These are phyloP conservation scores for Penaeus monodon DNA, from an alignment of 2,888 invertebrate species.

Conservation along the genomic window DNA sequence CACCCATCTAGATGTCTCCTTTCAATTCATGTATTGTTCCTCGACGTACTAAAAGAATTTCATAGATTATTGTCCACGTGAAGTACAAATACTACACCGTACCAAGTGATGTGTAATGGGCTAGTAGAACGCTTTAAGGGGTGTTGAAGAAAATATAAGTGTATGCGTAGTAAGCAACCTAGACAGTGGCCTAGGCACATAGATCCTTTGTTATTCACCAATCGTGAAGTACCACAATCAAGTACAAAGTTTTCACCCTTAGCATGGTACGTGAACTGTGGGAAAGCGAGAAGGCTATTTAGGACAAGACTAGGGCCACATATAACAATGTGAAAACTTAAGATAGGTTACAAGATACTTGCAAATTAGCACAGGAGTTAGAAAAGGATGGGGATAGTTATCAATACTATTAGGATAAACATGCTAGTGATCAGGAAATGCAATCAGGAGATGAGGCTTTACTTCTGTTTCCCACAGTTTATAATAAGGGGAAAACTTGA, in stretches of 20 bases:
- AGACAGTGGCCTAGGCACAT: conserved; percentile 25
- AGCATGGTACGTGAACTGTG: conserved; percentile 16
- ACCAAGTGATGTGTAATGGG: too few species aligned
- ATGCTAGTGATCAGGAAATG: background rate
- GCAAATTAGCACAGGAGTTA: conserved; percentile 31
- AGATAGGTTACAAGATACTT: too few species aligned
- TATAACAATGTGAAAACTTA: conserved; percentile 18
- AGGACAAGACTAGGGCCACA: background rate
- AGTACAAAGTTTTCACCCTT: conserved; percentile 20
- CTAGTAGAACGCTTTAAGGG: too few species aligned
- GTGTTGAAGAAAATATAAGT: too few species aligned
- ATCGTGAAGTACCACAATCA: conserved; percentile 28
- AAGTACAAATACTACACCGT: background rate
- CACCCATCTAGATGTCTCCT: too few species aligned
- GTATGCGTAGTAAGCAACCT: too few species aligned
- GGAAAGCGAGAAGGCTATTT: conserved; percentile 1
- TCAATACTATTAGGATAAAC: background rate
- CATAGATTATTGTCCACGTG: background rate
- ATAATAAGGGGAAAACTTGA: too few species aligned
- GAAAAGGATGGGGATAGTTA: conserved; percentile 17
- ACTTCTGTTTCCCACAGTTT: conserved; percentile 3
- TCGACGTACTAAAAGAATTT: background rate
- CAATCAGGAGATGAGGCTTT: background rate
- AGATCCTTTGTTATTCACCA: conserved; percentile 7
- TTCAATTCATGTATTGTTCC: too few species aligned